phyloP scores from a whole-genome alignment of 2,797 vertebrate genomes.

The Pipistrellus nathusii region DNA sequence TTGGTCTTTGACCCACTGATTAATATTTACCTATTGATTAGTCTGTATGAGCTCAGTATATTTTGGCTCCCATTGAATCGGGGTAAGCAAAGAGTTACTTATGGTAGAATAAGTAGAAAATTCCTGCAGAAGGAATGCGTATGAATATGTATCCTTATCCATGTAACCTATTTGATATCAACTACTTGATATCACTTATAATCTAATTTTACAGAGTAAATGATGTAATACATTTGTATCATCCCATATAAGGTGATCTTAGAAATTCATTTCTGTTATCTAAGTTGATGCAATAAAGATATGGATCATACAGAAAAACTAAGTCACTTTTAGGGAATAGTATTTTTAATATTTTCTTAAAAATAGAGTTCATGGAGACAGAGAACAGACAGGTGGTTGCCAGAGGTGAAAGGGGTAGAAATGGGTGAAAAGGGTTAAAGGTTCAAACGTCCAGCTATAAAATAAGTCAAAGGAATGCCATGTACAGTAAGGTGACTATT shows the following conservation, averaged over 20 bases:
- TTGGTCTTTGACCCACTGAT: not conserved
- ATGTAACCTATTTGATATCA: not conserved
- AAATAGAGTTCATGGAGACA: not conserved
- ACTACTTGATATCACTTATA: not conserved
- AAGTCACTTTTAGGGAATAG: not conserved
- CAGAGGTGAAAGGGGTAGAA: not conserved
- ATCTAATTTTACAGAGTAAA: constrained; percentile 9
- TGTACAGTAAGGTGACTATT: not conserved
- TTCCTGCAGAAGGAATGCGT: not conserved
- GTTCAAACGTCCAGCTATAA: not conserved
- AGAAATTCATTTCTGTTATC: not conserved
- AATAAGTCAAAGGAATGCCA: not conserved
- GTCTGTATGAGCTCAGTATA: not conserved
- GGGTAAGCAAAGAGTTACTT: not conserved
- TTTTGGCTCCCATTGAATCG: not conserved
- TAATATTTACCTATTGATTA: not conserved
- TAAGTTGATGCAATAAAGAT: not conserved
- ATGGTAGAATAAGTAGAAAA: not conserved
- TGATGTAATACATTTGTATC: not conserved
- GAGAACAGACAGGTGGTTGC: not conserved
- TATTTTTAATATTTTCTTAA: not conserved
- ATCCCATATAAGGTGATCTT: not conserved
- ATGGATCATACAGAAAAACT: not conserved
- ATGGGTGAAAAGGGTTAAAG: not conserved
- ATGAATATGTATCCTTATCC: not conserved